Base-by-base conservation (phyloP, 2,797 vertebrate species). In the Eupleurogrammus muticus region DNA sequence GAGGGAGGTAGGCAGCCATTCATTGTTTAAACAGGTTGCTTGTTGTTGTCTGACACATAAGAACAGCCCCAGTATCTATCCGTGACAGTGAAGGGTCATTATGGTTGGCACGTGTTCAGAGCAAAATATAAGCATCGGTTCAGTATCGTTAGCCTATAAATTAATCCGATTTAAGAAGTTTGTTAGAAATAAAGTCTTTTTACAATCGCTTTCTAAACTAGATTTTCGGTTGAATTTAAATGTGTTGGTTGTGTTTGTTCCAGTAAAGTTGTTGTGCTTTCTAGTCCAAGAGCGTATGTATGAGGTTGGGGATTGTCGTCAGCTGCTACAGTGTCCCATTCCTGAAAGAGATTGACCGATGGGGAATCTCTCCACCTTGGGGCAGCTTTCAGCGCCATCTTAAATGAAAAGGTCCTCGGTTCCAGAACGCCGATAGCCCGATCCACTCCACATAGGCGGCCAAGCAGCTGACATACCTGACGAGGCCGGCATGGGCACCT, bases 401-500 rank as follows among this genome's bases (percentile, higher is more conserved):
- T 82, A 87, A 88, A 89, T 91, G 82, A 91, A 89, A n/a, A 89
- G 81, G 80, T 87, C 82, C 89, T 42, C 63, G 66, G 76, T 83
- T 82, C 79, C 75, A 73, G 62, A 48, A 4, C 63, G 70, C 76
- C 73, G 38, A 70, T 62, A 51, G 38, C 60, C 64, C 62, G 20
- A 28, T 83, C 66, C 81, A 24, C 77, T 72, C 40, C 73, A 84
- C 85, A 34, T 68, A 84, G 85, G 71, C 75, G 14, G 48, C 72
- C 62, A 67, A 86, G 84, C 92, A 93, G 92, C 91, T 92, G 92
- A 86, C 90, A 92, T 91, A 88, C 87, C 85, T 89, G 87, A 84
- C 48, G 20, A 75, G 72, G 85, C 82, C 72, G 23, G 59, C 66
- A 35, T 77, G 84, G 84, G 81, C 75, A 80, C 75, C 70, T 73